Evolutionary conservation across 2,113 vertebrate species (phyloP).

Genomic region (Ailuropoda melanoleuca): DNA sequence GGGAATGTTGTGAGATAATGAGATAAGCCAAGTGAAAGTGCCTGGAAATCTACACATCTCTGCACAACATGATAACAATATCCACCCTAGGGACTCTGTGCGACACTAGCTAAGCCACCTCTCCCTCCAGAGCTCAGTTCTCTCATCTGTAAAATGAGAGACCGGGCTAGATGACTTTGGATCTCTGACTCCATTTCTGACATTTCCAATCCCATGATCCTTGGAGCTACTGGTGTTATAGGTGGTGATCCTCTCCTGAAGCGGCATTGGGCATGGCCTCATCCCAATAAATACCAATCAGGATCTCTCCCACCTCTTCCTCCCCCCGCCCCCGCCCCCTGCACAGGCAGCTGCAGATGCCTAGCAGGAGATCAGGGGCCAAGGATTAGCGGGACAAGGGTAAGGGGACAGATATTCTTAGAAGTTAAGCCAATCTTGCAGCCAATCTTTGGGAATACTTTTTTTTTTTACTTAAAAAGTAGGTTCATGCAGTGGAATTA

Average conservation of each 20-base stretch:
- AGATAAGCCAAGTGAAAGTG: neutral
- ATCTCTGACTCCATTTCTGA: neutral
- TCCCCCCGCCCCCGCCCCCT: neutral
- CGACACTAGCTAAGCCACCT: neutral
- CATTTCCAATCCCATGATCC: neutral
- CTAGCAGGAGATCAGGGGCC: neutral
- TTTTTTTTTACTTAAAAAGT: slow-evolving; percentile 38
- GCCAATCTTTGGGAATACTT: neutral
- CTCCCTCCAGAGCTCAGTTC: neutral
- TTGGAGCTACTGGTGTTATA: rapidly evolving
- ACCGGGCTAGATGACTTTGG: neutral
- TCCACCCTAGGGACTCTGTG: too few species aligned
- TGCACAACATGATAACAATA: too few species aligned
- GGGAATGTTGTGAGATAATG: neutral
- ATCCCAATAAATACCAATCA: neutral
- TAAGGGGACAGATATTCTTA: neutral
- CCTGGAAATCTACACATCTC: neutral
- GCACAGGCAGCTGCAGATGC: neutral
- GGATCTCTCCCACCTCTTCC: neutral
- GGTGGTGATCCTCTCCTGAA: neutral
- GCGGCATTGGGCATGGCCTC: neutral
- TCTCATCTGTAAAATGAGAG: neutral
- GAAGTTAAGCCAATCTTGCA: neutral
- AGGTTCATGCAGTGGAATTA: neutral
- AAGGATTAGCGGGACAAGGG: neutral